Evolutionary conservation across 2,113 vertebrate genomes (phyloP).

Genomic region (Pelmatolapia mariae): DNA sequence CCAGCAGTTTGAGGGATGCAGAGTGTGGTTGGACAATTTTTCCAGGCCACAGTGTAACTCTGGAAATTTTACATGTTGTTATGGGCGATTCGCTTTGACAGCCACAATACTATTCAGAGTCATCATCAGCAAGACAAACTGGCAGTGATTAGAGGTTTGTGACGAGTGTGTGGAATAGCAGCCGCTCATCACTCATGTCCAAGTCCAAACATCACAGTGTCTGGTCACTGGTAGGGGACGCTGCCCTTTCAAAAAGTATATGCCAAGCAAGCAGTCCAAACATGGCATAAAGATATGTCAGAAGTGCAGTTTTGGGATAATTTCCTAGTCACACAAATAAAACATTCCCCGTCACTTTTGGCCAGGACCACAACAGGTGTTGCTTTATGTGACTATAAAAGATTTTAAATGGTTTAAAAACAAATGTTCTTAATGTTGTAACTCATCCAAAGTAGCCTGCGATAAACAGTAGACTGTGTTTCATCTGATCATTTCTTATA

Average conservation of each 20-base stretch:
- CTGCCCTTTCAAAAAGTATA: neutral
- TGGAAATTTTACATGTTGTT: neutral
- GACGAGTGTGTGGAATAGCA: neutral
- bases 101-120: neutral
- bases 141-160: neutral
- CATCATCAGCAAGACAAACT: neutral
- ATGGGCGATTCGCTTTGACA: neutral
- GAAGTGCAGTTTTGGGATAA: neutral
- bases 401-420: neutral
- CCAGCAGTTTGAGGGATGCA: no score
- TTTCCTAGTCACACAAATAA: neutral
- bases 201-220: neutral
- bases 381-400: neutral
- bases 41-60: no score
- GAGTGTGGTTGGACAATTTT: no score
- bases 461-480: neutral
- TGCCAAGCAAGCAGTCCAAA: neutral
- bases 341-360: neutral
- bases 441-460: accelerated
- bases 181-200: neutral
- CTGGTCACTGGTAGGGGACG: neutral
- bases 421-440: neutral
- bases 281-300: neutral
- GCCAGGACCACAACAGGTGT: neutral
- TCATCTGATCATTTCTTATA: neutral